A percentile compares a stretch with the other conserved stretches of the same genome.
Evolutionary conservation across 2,797 vertebrate species (phyloP).

Genomic region (Apogon talboti): DNA sequence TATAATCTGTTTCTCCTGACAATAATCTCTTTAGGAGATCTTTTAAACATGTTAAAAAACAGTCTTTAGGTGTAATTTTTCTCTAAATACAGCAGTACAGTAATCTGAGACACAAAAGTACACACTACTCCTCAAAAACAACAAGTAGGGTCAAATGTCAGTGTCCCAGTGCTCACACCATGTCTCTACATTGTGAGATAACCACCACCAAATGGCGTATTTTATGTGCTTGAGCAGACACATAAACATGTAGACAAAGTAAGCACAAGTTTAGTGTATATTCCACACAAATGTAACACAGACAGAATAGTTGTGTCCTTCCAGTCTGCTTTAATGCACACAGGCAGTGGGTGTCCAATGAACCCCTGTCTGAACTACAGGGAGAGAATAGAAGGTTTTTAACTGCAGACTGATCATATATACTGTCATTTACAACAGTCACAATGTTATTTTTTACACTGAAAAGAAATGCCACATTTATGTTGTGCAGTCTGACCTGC

Average conservation of each 20-base stretch:
- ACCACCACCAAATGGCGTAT: conserved; percentile 62
- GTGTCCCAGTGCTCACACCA: conserved; percentile 27
- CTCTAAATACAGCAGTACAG: no score
- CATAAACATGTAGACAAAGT: conserved; percentile 29
- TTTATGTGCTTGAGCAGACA: conserved; percentile 29
- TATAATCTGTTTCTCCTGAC: no score
- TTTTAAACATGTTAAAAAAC: no score
- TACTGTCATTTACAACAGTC: neutral
- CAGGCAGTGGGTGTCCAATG: neutral
- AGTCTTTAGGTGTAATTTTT: no score
- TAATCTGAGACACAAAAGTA: neutral
- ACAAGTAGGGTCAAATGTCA: conserved; percentile 22
- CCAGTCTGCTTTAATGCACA: neutral
- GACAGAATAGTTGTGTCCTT: neutral
- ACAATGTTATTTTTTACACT: neutral
- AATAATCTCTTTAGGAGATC: no score
- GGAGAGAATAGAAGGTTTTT: conserved; percentile 1
- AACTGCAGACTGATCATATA: conserved; percentile 1
- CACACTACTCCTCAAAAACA: conserved; percentile 1
- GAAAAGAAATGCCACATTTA: no score
- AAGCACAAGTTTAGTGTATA: conserved; percentile 19
- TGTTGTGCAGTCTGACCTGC: conserved; percentile 6
- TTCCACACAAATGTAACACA: conserved; percentile 3
- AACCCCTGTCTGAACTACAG: neutral
- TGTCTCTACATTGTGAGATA: conserved; percentile 50